These are phyloP conservation scores for Ophioderma brevispina DNA, from an alignment of 35 echinoderm and acorn worm genomes.

Conservation along the genomic window DNA sequence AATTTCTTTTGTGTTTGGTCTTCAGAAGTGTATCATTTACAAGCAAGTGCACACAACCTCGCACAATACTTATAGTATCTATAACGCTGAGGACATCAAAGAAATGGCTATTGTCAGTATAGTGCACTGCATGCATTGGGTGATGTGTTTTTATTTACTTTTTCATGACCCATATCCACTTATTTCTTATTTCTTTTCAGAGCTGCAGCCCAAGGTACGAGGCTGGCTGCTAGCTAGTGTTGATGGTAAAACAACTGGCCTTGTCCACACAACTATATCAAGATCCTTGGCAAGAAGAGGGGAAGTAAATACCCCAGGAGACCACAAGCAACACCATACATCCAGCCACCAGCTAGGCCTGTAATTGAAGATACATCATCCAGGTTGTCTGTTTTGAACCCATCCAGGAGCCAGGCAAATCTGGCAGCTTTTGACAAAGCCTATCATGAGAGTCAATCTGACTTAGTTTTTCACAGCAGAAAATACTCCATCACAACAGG, in stretches of 20 bases:
- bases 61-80: too few relatives aligned
- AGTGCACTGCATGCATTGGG: too few relatives aligned
- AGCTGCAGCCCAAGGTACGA: constrained; percentile 85
- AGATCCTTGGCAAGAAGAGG: constrained; percentile 82
- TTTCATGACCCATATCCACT: too few relatives aligned
- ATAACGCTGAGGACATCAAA: too few relatives aligned
- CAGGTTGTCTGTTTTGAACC: not conserved
- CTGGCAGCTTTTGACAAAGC: constrained; percentile 33
- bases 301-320: constrained; percentile 46
- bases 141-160: too few relatives aligned
- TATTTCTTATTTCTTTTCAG: constrained; percentile 42
- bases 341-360: not conserved
- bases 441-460: not conserved
- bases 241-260: constrained; percentile 69
- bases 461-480: not conserved
- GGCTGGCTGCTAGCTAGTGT: constrained; percentile 94
- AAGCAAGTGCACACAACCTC: too few relatives aligned
- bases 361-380: not conserved
- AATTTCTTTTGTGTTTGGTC: too few relatives aligned
- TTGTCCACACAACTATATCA: constrained; percentile 98
- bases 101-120: too few relatives aligned
- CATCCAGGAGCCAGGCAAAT: constrained; percentile 4
- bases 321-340: not conserved
- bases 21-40: too few relatives aligned
- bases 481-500: not conserved